Evolutionary conservation across 2,797 vertebrate genomes (phyloP), one percentile per base, ranked within the genome.

Genomic region (Melanotaenia maccullochi): DNA sequence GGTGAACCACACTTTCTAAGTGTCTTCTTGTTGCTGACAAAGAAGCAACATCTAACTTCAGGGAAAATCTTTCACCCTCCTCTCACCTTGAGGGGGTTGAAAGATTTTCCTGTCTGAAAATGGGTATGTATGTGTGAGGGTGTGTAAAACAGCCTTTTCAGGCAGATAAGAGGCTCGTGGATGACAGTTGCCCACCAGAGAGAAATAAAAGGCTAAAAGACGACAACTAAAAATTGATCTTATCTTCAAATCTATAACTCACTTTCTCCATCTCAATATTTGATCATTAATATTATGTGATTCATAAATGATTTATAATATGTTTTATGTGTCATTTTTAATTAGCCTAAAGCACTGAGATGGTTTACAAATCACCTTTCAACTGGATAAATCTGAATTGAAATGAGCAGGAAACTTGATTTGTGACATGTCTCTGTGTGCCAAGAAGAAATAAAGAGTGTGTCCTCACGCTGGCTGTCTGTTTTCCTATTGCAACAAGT

Each of bases 121-220:
- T 59, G 58, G 47, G 9, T 51, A 65, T 3, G 54, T 0, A 3
- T 33, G 16, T 24, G 22, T 40, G 35, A 56, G 25, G 42, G 20
- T 13, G 58, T 55, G 71, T 55, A 1, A 9, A 42, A 59, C 36
- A 66, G 56, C 62, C 76, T 74, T 61, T 84, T 82, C 54, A 72
- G 68, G 75, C 52, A 59, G 71, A 79, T 82, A 65, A 75, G 60
- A 73, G 22, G 72, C 59, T 57, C 58, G 32, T 11, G 69, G 73
- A 73, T 75, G 73, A 81, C 77, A 84, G 73, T 18, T 71, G 62
- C 55, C 76, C 73, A 69, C 73, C 59, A 68, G 65, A 74, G 71
- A 75, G 61, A 67, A 30, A 60, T 20, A 64, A 12, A 32, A 49
- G 52, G 30, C 71, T 77, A 59, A 68, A 75, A 54, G 63, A 71